phyloP scores from a whole-genome alignment of 2,797 vertebrate species.

The Luscinia megarhynchos region DNA sequence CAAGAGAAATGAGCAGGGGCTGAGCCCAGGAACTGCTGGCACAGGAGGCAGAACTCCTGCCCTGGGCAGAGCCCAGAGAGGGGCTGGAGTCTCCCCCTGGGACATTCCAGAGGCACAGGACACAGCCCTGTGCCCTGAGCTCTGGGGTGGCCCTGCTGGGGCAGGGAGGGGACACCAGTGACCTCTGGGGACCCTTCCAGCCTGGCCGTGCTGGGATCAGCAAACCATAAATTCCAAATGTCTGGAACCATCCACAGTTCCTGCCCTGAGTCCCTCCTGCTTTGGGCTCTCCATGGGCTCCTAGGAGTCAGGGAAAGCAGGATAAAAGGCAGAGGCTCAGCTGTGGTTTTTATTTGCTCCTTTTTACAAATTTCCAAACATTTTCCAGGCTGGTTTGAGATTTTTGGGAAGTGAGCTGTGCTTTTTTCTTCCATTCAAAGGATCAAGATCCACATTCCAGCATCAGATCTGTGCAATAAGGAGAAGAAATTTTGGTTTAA shows the following conservation, averaged over 20 bases:
- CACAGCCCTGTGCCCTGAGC: no score
- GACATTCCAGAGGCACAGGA: no score
- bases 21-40: no score
- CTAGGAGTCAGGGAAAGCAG: neutral
- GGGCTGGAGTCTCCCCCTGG: no score
- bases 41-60: no score
- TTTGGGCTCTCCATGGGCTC: neutral
- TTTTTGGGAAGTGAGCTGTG: neutral
- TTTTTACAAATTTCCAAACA: neutral
- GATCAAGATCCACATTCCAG: rapidly evolving
- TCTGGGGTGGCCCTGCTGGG: no score
- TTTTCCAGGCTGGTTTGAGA: neutral
- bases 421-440: neutral
- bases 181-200: neutral
- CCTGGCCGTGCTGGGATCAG: neutral
- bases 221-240: neutral
- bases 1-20: no score
- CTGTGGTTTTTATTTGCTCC: rapidly evolving
- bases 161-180: no score
- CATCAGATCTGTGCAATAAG: rapidly evolving
- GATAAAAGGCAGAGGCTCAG: neutral
- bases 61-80: no score
- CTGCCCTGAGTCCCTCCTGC: no score
- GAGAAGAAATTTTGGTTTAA: neutral
- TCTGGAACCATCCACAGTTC: rapidly evolving